Evolutionary conservation across 2,113 vertebrate genomes (phyloP).

Genomic region (Mustela lutreola): DNA sequence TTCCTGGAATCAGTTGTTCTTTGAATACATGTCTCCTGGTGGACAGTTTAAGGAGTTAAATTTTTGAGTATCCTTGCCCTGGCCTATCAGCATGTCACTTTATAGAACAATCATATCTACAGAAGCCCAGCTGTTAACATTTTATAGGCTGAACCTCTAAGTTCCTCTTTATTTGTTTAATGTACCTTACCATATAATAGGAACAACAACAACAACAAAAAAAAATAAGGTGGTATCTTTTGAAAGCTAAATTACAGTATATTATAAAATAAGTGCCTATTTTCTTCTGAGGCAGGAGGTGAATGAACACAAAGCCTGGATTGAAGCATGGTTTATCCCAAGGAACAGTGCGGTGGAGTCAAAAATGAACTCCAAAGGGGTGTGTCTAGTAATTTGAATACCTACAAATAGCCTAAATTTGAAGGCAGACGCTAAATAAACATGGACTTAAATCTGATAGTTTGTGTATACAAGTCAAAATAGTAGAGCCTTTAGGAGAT

Average conservation of each 20-base stretch:
- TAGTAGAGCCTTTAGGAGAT: background rate
- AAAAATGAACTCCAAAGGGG: background rate
- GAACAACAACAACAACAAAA: background rate
- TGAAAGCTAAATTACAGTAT: background rate
- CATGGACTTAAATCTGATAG: background rate
- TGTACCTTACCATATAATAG: background rate
- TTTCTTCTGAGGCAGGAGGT: background rate
- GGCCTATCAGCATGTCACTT: background rate
- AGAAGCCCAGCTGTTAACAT: background rate
- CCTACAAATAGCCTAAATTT: background rate
- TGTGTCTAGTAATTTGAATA: background rate
- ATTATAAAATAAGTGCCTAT: background rate
- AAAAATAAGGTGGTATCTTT: background rate
- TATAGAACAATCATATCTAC: background rate
- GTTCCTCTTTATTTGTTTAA: background rate
- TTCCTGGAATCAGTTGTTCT: background rate
- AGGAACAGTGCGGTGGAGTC: background rate
- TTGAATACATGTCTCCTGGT: background rate
- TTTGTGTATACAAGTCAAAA: background rate
- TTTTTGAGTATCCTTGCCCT: background rate
- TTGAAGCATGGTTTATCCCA: background rate
- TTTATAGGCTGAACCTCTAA: background rate
- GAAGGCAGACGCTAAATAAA: background rate
- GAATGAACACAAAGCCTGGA: background rate
- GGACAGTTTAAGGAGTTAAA: too few relatives aligned